These are phyloP conservation scores for Noctilio leporinus DNA, from an alignment of 2,113 vertebrate species.

Conservation along the genomic window DNA sequence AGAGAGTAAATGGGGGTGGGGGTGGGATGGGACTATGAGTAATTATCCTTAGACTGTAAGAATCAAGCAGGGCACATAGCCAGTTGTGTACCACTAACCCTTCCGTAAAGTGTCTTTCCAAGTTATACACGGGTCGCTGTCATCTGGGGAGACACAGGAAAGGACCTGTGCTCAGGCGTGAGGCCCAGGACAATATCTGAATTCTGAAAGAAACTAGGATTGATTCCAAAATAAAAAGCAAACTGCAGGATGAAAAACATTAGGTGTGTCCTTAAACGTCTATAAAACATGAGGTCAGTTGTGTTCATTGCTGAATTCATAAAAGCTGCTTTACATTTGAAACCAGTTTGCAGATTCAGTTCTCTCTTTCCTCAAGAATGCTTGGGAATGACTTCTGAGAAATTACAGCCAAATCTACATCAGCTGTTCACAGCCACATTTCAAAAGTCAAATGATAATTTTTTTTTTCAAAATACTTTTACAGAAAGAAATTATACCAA, in stretches of 20 bases:
- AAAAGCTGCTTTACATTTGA: slow-evolving; percentile 13
- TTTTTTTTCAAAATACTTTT: slow-evolving; percentile 27
- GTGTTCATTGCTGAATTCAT: neutral
- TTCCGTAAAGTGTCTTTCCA: neutral
- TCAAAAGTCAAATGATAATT: slow-evolving; percentile 36
- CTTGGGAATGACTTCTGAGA: slow-evolving; percentile 1
- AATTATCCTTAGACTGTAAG: neutral
- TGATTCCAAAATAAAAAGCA: neutral
- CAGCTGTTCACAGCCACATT: slow-evolving; percentile 24
- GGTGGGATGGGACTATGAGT: neutral
- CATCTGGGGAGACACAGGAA: neutral
- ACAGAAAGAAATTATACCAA: neutral
- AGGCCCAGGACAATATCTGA: neutral
- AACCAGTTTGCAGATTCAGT: neutral
- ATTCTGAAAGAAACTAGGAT: neutral
- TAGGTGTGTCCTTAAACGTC: neutral
- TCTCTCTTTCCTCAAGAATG: slow-evolving; percentile 26
- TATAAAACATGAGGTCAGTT: neutral
- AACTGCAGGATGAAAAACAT: neutral
- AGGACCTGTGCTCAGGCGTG: neutral
- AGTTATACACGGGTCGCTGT: neutral
- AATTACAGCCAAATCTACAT: neutral
- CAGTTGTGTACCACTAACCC: neutral
- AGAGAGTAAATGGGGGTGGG: neutral
- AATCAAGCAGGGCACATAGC: neutral